Evolutionary conservation across 1,140 invertebrate genomes (phyloP).

Genomic region (Drosophila sulfurigaster): DNA sequence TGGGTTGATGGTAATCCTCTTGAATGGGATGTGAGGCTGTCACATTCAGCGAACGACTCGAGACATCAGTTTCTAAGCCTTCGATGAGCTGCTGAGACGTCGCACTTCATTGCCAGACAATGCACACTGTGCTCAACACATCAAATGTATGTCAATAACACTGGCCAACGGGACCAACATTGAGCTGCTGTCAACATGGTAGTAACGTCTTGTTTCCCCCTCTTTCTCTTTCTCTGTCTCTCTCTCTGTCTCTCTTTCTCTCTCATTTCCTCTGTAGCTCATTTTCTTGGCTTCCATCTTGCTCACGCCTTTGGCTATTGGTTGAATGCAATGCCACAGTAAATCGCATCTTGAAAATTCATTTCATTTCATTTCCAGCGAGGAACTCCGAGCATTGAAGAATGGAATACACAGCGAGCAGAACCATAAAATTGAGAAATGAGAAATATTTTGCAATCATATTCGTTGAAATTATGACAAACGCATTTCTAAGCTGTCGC

Average conservation of each 20-base stretch:
- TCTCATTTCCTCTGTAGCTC: background rate
- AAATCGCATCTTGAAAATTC: conserved; percentile 76
- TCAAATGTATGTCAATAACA: conserved; percentile 75
- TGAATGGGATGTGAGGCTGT: conserved; percentile 21
- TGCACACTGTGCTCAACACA: conserved; percentile 49
- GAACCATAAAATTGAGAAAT: conserved; percentile 60
- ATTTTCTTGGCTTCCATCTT: conserved; percentile 1
- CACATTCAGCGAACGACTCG: conserved; percentile 17
- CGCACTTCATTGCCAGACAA: conserved; percentile 29
- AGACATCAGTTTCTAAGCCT: conserved; percentile 10
- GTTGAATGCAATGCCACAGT: conserved; percentile 38
- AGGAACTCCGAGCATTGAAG: conserved; percentile 12
- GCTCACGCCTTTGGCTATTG: conserved; percentile 42
- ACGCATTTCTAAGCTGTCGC: conserved; percentile 80
- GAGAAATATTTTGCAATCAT: conserved; percentile 74
- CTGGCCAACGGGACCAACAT: conserved; percentile 53
- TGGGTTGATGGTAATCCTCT: conserved; percentile 30
- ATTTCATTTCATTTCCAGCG: conserved; percentile 64
- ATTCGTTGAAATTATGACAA: conserved; percentile 81
- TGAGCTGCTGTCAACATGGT: conserved; percentile 58
- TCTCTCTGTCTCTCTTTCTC: background rate
- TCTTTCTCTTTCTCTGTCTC: background rate
- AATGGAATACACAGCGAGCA: conserved; percentile 36
- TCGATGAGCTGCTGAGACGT: conserved; percentile 17
- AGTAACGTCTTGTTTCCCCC: background rate